Base-by-base conservation (phyloP, 2,797 vertebrate species). In the Remorina albescens region DNA sequence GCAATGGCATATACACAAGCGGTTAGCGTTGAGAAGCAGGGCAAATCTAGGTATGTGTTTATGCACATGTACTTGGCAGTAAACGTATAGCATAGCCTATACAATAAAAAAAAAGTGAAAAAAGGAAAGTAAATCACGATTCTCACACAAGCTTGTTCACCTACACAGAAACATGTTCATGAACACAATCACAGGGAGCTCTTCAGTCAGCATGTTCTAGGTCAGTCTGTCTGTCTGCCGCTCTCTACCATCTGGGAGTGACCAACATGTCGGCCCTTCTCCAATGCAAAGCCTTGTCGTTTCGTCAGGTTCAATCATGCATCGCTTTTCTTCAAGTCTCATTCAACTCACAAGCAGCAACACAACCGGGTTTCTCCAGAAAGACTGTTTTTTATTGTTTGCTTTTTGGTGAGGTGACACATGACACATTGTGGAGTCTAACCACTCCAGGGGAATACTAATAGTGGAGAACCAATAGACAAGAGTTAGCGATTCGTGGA, bases 381-480 rank as follows among this genome's bases (percentile, higher is more conserved):
- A 74, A 64, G 77, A 83, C 71, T 11, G 25, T 67, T 87, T 87
- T 84, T 28, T 71, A 82, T 84, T 78, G 77, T 89, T 89, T 89
- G 82, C 73, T 81, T 86, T 79, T 65, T 75, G 78, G 78, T 76
- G 86, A 82, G 75, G 74, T 81, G 89, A 90, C 88, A 89, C 77
- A 62, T 42, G 64, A 78, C 81, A 87, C 85, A 80, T 61, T 68
- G 86, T 80, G 69, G 69, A 85, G 86, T 79, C 65, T 59, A 46
- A 67, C 78, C 86, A 78, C 80, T 76, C 77, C 36, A 34, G 30
- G 82, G 85, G 89, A 90, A 91, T 90, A 85, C 74, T 91, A 88
- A 91, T 89, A 78, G 65, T 76, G 56, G 53, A 68, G 73, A 77
- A 44, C 37, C 71, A 42, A 42, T 42, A 42, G 41, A 42, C 6